Evolutionary conservation across 2,888 invertebrate species (phyloP).

Genomic region (Drosophila atripex): DNA sequence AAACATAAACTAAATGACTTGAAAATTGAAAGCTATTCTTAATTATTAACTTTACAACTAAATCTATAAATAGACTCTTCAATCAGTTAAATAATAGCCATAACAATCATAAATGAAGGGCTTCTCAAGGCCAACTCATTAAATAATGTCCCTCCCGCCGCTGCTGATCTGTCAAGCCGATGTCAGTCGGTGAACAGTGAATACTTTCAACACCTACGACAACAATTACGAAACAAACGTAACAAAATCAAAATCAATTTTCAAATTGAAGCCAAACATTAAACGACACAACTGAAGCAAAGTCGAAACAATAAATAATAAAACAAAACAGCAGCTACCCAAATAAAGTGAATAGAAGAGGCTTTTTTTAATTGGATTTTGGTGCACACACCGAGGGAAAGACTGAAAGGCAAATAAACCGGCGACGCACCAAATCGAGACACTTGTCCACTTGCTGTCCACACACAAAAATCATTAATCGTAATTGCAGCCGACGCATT

Average conservation of each 20-base stretch:
- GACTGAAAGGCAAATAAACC: slow-evolving; percentile 47
- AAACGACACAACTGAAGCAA: slow-evolving; percentile 23
- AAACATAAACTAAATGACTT: neutral
- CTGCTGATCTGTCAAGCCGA: slow-evolving; percentile 62
- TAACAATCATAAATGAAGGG: slow-evolving; percentile 31
- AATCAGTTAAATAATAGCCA: slow-evolving; percentile 15
- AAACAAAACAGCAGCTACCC: slow-evolving; percentile 62
- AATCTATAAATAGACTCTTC: slow-evolving; percentile 17
- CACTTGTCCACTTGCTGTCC: slow-evolving; percentile 63
- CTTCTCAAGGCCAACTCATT: slow-evolving; percentile 53
- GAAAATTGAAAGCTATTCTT: slow-evolving; percentile 14
- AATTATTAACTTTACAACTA: neutral
- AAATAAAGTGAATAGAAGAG: slow-evolving; percentile 53
- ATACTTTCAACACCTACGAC: slow-evolving; percentile 73
- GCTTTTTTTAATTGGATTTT: slow-evolving; percentile 45
- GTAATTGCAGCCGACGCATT: slow-evolving; percentile 67
- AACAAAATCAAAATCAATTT: slow-evolving; percentile 56
- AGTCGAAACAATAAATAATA: slow-evolving; percentile 39
- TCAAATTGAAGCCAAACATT: slow-evolving; percentile 66
- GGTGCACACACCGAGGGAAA: slow-evolving; percentile 21
- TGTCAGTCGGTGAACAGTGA: slow-evolving; percentile 13
- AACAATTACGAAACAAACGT: slow-evolving; percentile 70
- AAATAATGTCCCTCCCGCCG: slow-evolving; percentile 22
- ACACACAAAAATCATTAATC: slow-evolving; percentile 68
- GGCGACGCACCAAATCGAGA: slow-evolving; percentile 34